Evolutionary conservation across 92 coral and sea anemone genomes (phyloP).

Genomic region (Pocillopora grandis): DNA sequence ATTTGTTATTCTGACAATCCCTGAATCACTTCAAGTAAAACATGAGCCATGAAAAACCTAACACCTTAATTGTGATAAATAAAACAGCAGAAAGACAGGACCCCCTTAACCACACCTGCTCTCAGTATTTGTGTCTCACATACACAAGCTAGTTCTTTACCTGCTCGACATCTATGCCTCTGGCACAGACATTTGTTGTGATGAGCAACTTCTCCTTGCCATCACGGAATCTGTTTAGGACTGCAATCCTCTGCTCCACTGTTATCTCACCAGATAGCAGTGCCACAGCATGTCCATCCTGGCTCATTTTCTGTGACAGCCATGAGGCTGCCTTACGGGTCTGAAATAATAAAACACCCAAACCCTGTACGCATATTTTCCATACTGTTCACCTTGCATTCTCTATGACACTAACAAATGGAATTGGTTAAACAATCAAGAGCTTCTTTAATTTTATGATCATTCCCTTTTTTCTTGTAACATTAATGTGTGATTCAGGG

Average conservation of each 20-base stretch:
- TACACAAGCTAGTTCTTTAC: background rate
- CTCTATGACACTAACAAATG: too few species aligned
- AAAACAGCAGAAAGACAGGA: too few species aligned
- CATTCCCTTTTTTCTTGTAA: too few species aligned
- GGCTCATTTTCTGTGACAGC: constrained; percentile 85
- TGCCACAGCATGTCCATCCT: constrained; percentile 86
- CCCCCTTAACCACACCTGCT: background rate
- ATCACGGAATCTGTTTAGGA: constrained; percentile 82
- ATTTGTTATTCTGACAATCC: too few species aligned
- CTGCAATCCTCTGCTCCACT: constrained; percentile 88
- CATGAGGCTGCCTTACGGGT: constrained; percentile 83
- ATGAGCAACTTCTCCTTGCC: constrained; percentile 88
- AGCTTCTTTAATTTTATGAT: too few species aligned
- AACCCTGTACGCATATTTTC: too few species aligned
- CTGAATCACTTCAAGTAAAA: too few species aligned
- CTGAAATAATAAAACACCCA: constrained; percentile 31
- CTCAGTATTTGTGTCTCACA: background rate
- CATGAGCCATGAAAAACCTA: too few species aligned
- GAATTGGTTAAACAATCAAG: too few species aligned
- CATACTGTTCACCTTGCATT: too few species aligned
- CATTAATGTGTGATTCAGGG: too few species aligned
- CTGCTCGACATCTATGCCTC: constrained; percentile 95
- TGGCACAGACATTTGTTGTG: constrained; percentile 91
- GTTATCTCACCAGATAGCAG: constrained; percentile 86
- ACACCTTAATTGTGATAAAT: too few species aligned